A percentile compares a stretch with the other conserved stretches of the same genome.
phyloP scores from a whole-genome alignment of 2,888 invertebrate species.

The Cerastis rubricosa region DNA sequence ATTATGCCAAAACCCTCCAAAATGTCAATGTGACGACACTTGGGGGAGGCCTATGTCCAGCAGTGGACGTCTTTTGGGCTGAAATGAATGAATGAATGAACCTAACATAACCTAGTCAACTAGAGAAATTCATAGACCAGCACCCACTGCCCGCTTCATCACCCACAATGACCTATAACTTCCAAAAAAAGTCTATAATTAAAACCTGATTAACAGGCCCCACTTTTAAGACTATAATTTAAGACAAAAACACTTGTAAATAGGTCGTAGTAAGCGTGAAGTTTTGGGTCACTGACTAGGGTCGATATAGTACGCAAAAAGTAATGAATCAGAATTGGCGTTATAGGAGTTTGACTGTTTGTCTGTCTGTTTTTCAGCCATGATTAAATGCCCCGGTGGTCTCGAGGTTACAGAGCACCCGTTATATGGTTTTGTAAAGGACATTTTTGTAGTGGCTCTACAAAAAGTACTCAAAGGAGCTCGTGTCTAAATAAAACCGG shows the following conservation, averaged over 20 bases:
- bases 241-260: slow-evolving; percentile 29
- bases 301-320: slow-evolving; percentile 22
- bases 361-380: neutral
- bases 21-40: no score
- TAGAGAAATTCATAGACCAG: no score
- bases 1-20: no score
- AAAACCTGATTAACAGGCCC: slow-evolving; percentile 23
- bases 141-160: no score
- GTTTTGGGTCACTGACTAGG: slow-evolving; percentile 33
- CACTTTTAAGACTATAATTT: slow-evolving; percentile 45
- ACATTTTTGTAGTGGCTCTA: no score
- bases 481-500: no score
- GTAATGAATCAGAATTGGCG: slow-evolving; percentile 7
- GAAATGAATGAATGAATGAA: no score
- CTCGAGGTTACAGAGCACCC: neutral
- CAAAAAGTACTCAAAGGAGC: no score
- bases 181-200: slow-evolving; percentile 30
- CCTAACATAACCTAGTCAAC: no score
- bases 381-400: neutral
- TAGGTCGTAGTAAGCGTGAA: slow-evolving; percentile 32
- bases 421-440: no score
- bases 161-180: slow-evolving; percentile 1
- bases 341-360: neutral
- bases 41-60: no score
- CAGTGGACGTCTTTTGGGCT: no score